Base-by-base conservation (phyloP, 64 coral and sea anemone genomes). In the Acropora yongei region DNA sequence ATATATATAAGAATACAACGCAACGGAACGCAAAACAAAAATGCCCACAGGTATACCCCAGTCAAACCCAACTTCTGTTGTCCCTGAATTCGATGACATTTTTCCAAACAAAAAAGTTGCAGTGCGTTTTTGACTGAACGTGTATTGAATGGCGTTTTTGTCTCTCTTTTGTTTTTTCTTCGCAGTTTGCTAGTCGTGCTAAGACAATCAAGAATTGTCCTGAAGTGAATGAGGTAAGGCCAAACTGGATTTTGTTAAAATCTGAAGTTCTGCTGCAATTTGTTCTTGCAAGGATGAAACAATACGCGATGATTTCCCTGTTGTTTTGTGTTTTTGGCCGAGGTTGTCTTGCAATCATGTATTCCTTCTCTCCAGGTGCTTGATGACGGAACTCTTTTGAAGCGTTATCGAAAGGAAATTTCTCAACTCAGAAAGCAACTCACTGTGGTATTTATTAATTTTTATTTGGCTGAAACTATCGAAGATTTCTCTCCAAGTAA, bases 121-220 rank as follows among this genome's bases (percentile, higher is more conserved):
- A 30, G 30, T 30, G 30, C 30, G 30, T 30, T 30, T 30, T 30
- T 30, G 30, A 30, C 30, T 30, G 30, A 30, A 30, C 30, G 30
- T 30, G 30, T 30, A 30, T 30, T 30, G 30, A 30, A 30, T 30
- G 30, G 30, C 30, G 0, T 30, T 30, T 30, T 30, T 30, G 30
- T 30, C 30, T 30, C 30, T 30, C 51, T 55, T 55, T 55, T 10
- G 51, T 7, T 0, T 63, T 18, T 90, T 86, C 47, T 1, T 93
- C 80, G 49, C 48, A 98, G 96, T 98, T 98, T 95, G 96, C 96
- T 2, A 98, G 93, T 77, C 91, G 96, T 51, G 96, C 96, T 0
- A 98, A 98, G 66, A 90, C 78, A 7, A 95, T 98, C 14, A 98
- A 95, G 42, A 98, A 98, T 74, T 81, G 87, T 3, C 96, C 96